Evolutionary conservation across 2,888 invertebrate species (phyloP).

Genomic region (Petrophora chlorosata): DNA sequence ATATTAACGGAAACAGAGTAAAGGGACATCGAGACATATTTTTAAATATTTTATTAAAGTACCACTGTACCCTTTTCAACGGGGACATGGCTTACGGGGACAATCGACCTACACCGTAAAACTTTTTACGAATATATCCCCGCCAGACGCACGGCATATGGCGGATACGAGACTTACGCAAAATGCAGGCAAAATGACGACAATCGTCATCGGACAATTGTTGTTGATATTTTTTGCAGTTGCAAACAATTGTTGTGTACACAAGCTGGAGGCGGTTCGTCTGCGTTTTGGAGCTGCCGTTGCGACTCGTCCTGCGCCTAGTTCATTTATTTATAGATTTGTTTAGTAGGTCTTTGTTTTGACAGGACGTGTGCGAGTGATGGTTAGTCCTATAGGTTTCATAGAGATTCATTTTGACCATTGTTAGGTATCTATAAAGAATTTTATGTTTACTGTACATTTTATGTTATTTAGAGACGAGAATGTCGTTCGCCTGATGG

Average conservation of each 20-base stretch:
- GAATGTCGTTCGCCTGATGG: too few relatives aligned
- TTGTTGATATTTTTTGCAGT: slow-evolving; percentile 40
- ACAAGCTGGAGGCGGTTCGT: slow-evolving; percentile 49
- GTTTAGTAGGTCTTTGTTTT: slow-evolving; percentile 29
- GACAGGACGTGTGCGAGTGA: too few relatives aligned
- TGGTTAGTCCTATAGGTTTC: too few relatives aligned
- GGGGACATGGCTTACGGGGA: too few relatives aligned
- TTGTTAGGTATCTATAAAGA: too few relatives aligned
- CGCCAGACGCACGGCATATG: slow-evolving; percentile 74
- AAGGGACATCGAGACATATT: too few relatives aligned
- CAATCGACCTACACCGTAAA: slow-evolving; percentile 44
- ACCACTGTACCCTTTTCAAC: too few relatives aligned
- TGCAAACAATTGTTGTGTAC: slow-evolving; percentile 56
- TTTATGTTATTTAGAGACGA: too few relatives aligned
- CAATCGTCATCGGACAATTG: slow-evolving; percentile 68
- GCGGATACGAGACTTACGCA: slow-evolving; percentile 65
- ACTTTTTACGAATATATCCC: slow-evolving; percentile 58
- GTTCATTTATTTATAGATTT: slow-evolving; percentile 52
- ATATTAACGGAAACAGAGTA: too few relatives aligned
- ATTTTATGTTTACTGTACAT: too few relatives aligned
- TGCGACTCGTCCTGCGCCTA: slow-evolving; percentile 38
- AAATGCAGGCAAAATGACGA: slow-evolving; percentile 81
- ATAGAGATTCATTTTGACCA: too few relatives aligned
- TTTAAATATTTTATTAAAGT: too few relatives aligned
- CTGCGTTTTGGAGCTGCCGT: slow-evolving; percentile 48